A percentile compares a stretch with the other conserved stretches of the same genome.
phyloP scores from a whole-genome alignment of 2,113 vertebrate genomes.

The Nicator chloris region DNA sequence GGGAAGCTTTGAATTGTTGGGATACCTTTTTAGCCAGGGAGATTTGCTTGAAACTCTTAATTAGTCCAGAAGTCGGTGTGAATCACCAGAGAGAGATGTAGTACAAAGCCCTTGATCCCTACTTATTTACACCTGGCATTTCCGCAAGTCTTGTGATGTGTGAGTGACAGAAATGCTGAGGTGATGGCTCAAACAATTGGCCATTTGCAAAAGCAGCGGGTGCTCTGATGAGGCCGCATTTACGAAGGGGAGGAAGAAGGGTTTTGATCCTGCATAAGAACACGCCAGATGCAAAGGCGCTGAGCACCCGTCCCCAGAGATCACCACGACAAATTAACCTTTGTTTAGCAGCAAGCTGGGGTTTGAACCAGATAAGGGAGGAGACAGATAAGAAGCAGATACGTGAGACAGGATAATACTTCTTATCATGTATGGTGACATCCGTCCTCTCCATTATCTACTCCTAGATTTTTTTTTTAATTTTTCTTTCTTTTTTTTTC shows the following conservation, averaged over 20 bases:
- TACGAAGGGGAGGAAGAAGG: too few species aligned
- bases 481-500: neutral
- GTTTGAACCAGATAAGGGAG: neutral
- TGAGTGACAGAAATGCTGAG: neutral
- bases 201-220: neutral
- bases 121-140: neutral
- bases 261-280: neutral
- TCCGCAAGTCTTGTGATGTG: neutral
- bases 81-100: neutral
- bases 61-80: neutral
- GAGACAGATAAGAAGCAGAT: neutral
- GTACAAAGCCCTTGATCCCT: neutral
- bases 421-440: neutral
- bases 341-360: neutral
- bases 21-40: neutral
- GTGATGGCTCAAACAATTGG: neutral
- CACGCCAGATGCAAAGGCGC: neutral
- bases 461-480: too few species aligned
- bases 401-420: neutral
- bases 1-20: neutral
- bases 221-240: neutral
- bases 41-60: neutral
- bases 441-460: neutral
- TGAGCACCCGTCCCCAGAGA: neutral
- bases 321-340: neutral